Conservation (phyloP, 2,113 vertebrate species). For the Cephalopterus ornatus region DNA sequence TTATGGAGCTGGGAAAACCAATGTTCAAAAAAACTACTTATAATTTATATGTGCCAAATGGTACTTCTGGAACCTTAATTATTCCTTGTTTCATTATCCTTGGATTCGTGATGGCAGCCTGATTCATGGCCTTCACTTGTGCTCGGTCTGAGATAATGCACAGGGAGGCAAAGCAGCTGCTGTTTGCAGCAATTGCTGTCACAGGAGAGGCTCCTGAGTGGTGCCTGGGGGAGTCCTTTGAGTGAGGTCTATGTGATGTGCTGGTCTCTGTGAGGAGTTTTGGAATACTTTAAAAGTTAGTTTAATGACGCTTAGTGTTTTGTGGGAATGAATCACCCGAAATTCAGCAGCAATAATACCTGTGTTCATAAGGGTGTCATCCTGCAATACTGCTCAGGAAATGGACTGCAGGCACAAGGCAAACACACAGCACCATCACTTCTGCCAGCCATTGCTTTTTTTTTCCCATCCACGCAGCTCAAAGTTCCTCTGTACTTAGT, state of each 20-base stretch:
- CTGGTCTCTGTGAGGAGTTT: not conserved
- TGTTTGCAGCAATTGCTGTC: not conserved
- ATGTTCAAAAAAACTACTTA: not conserved
- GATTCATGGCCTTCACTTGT: not conserved
- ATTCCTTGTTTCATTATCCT: constrained; percentile 1
- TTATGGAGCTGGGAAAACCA: not conserved
- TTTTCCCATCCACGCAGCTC: not conserved
- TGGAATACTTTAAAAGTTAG: not conserved
- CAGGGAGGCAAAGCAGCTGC: not conserved
- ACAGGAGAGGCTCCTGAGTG: not conserved
- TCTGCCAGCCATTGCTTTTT: not conserved
- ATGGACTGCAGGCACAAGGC: not conserved
- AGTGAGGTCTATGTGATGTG: not conserved
- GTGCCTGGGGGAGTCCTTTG: not conserved
- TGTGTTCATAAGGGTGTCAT: not conserved
- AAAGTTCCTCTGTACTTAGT: not conserved
- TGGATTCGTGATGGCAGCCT: not conserved
- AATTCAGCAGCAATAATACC: not conserved
- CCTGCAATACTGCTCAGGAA: not conserved
- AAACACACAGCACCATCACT: not conserved
- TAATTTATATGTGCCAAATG: constrained; percentile 26
- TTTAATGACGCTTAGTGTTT: not conserved
- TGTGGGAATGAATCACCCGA: not conserved
- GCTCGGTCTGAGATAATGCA: not conserved
- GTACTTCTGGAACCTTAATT: constrained; percentile 13